These are phyloP conservation scores for Nebria ingens DNA, from an alignment of 1,140 invertebrate genomes.

Conservation along the genomic window DNA sequence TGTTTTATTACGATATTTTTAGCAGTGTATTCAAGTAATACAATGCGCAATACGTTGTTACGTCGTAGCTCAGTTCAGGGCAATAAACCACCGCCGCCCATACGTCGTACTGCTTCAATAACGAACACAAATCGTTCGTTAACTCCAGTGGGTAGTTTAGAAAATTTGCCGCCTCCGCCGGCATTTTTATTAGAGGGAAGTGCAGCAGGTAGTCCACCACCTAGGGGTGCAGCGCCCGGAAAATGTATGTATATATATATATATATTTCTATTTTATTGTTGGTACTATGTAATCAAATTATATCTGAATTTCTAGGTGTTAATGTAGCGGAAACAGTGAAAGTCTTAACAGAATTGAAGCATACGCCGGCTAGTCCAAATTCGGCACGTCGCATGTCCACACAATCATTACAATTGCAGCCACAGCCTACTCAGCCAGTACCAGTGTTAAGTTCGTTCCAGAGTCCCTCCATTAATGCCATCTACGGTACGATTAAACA, in stretches of 20 bases:
- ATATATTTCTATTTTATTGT: neutral
- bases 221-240: neutral
- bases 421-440: conserved; percentile 16
- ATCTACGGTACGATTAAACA: conserved; percentile 30
- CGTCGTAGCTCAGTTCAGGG: conserved; percentile 51
- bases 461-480: conserved; percentile 33
- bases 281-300: conserved; percentile 16
- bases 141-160: conserved; percentile 33
- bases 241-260: neutral
- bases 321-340: conserved; percentile 79
- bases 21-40: conserved; percentile 33
- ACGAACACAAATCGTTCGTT: conserved; percentile 37
- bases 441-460: conserved; percentile 40
- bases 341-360: conserved; percentile 70
- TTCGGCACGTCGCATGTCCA: conserved; percentile 49
- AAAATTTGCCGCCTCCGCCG: conserved; percentile 73
- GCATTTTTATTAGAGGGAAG: conserved; percentile 61
- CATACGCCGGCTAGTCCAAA: conserved; percentile 79
- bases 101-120: conserved; percentile 75
- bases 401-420: conserved; percentile 25
- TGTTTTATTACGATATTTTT: too few species aligned
- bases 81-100: conserved; percentile 71
- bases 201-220: conserved; percentile 18
- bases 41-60: conserved; percentile 35
- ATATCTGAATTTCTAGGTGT: conserved; percentile 32